phyloP scores from a whole-genome alignment of 2,797 vertebrate species.

The Synaphobranchus kaupii region DNA sequence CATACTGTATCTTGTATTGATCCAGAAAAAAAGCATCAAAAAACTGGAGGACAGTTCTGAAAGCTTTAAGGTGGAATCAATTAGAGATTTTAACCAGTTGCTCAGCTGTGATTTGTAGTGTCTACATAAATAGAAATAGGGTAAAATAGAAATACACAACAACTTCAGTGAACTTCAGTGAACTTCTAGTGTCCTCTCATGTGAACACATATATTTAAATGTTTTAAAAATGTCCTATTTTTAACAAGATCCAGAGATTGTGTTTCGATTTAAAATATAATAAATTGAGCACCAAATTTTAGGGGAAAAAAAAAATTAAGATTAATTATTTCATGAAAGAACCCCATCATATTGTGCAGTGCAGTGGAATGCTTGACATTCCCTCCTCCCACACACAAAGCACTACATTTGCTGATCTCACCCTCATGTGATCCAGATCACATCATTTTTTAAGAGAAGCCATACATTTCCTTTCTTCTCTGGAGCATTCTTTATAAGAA shows the following conservation, averaged over 20 bases:
- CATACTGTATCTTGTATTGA: neutral
- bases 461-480: neutral
- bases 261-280: neutral
- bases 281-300: neutral
- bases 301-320: neutral
- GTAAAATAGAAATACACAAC: too few species aligned
- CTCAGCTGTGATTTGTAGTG: neutral
- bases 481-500: slow-evolving; percentile 1
- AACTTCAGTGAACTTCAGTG: neutral
- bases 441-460: neutral
- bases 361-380: neutral
- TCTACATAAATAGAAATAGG: neutral
- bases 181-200: neutral
- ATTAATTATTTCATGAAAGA: neutral
- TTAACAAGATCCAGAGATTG: neutral
- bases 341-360: neutral
- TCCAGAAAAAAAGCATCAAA: neutral
- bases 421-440: neutral
- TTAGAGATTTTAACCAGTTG: neutral
- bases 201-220: neutral
- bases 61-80: neutral
- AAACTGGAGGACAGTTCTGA: neutral
- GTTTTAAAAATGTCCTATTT: neutral
- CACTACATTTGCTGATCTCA: neutral
- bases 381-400: neutral